Percentiles rank a stretch among this genome's conserved stretches.
Conservation (phyloP, 2,888 invertebrate species). For the Hanleya hanleyi region DNA sequence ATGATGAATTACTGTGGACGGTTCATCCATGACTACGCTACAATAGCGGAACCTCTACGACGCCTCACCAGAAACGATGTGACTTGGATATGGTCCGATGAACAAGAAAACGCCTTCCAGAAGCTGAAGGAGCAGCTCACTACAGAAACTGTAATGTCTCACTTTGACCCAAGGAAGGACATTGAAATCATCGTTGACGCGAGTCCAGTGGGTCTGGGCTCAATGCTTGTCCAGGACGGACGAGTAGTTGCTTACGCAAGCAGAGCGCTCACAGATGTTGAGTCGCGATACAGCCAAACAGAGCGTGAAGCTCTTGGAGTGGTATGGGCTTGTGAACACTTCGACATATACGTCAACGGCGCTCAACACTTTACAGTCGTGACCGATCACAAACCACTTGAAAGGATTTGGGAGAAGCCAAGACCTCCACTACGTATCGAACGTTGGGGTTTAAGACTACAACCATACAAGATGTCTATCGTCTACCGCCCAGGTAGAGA, state of each 20-base stretch:
- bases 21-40: slow-evolving; percentile 45
- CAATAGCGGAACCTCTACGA: slow-evolving; percentile 41
- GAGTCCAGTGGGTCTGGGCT: slow-evolving; percentile 43
- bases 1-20: slow-evolving; percentile 43
- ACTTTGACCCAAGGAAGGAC: slow-evolving; percentile 33
- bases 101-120: slow-evolving; percentile 36
- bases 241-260: slow-evolving; percentile 38
- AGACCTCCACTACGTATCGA: slow-evolving; percentile 44
- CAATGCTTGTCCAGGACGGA: slow-evolving; percentile 33
- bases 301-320: slow-evolving; percentile 45
- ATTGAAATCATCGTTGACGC: slow-evolving; percentile 42
- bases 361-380: slow-evolving; percentile 39
- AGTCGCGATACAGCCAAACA: slow-evolving; percentile 42
- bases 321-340: slow-evolving; percentile 50
- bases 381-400: slow-evolving; percentile 49
- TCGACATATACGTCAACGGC: slow-evolving; percentile 42
- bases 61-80: slow-evolving; percentile 36
- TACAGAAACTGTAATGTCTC: slow-evolving; percentile 38
- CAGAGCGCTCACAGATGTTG: slow-evolving; percentile 31
- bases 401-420: slow-evolving; percentile 23
- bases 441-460: slow-evolving; percentile 40
- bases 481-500: slow-evolving; percentile 33
- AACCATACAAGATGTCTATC: slow-evolving; percentile 34
- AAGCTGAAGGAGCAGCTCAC: slow-evolving; percentile 28
- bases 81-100: slow-evolving; percentile 36